A percentile compares a stretch with the other conserved stretches of the same genome.
phyloP scores from a whole-genome alignment of 1,140 invertebrate genomes.

The Leptopilina boulardi region DNA sequence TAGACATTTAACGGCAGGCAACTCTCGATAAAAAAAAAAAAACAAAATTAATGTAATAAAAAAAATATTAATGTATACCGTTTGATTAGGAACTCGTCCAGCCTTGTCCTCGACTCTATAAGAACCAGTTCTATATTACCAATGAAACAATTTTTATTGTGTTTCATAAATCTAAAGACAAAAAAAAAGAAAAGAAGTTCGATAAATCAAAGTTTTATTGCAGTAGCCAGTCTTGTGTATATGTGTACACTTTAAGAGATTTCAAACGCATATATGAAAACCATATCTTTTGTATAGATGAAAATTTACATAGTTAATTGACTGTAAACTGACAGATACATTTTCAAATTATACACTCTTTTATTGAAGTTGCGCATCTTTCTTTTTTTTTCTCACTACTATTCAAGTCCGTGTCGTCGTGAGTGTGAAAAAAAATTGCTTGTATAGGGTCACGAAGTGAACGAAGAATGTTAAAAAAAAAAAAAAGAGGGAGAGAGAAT shows the following conservation, averaged over 20 bases:
- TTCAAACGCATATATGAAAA: neutral
- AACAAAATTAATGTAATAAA: neutral
- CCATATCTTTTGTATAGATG: neutral
- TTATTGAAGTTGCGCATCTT: neutral
- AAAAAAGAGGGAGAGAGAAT: slow-evolving; percentile 17
- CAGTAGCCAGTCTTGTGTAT: neutral
- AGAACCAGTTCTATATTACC: neutral
- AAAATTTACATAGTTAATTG: slow-evolving; percentile 11
- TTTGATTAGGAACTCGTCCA: slow-evolving; percentile 20
- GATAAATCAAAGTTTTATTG: slow-evolving; percentile 2
- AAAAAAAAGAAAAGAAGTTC: neutral
- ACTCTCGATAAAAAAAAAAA: neutral
- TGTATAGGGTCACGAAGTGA: slow-evolving; percentile 2
- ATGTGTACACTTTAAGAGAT: neutral
- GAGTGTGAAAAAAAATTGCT: neutral
- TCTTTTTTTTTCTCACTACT: neutral
- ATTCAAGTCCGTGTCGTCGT: neutral
- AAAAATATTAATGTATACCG: slow-evolving; percentile 4
- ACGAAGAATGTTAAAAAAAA: neutral
- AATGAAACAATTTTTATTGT: slow-evolving; percentile 24
- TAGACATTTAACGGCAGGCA: neutral
- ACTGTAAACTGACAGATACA: neutral
- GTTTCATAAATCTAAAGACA: neutral
- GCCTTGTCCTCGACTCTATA: neutral
- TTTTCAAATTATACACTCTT: neutral